A percentile compares a stretch with the other conserved stretches of the same genome.
Evolutionary conservation across 1,140 invertebrate genomes (phyloP).

Genomic region (Ceratosolen fusciceps): DNA sequence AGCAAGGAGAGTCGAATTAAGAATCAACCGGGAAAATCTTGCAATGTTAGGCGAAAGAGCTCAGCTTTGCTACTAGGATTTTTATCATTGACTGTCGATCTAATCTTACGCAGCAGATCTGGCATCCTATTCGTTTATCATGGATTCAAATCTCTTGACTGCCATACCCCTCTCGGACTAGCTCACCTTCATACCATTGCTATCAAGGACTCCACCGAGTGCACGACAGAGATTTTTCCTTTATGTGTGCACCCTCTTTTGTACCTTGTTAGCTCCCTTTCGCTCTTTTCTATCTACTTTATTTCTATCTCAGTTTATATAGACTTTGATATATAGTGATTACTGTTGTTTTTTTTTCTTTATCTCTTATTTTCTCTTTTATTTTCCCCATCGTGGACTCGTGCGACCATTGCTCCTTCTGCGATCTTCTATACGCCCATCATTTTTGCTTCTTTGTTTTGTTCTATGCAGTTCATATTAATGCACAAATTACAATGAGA

Average conservation of each 20-base stretch:
- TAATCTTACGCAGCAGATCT: slow-evolving; percentile 64
- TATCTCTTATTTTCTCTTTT: not conserved
- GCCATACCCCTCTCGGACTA: slow-evolving; percentile 6
- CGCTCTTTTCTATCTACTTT: slow-evolving; percentile 35
- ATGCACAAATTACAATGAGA: too few relatives aligned
- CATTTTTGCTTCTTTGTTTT: too few relatives aligned
- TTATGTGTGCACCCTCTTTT: slow-evolving; percentile 1
- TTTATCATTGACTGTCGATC: slow-evolving; percentile 59
- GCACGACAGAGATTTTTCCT: slow-evolving; percentile 27
- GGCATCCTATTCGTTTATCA: slow-evolving; percentile 65
- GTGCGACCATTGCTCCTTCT: not conserved
- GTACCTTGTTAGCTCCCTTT: slow-evolving; percentile 28
- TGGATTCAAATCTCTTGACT: slow-evolving; percentile 55
- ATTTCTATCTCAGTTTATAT: slow-evolving; percentile 48
- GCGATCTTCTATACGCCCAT: too few relatives aligned
- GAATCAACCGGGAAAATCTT: slow-evolving; percentile 26
- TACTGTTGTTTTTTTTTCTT: too few relatives aligned
- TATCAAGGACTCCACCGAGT: not conserved
- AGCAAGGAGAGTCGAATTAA: slow-evolving; percentile 21
- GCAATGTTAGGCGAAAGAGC: slow-evolving; percentile 48
- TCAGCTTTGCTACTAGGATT: slow-evolving; percentile 54
- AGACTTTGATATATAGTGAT: slow-evolving; percentile 64
- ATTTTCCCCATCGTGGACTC: not conserved
- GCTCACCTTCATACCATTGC: slow-evolving; percentile 10
- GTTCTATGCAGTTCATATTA: too few relatives aligned